A percentile compares a stretch with the other conserved stretches of the same genome.
Evolutionary conservation across 2,113 vertebrate species (phyloP).

Genomic region (Peromyscus californicus): DNA sequence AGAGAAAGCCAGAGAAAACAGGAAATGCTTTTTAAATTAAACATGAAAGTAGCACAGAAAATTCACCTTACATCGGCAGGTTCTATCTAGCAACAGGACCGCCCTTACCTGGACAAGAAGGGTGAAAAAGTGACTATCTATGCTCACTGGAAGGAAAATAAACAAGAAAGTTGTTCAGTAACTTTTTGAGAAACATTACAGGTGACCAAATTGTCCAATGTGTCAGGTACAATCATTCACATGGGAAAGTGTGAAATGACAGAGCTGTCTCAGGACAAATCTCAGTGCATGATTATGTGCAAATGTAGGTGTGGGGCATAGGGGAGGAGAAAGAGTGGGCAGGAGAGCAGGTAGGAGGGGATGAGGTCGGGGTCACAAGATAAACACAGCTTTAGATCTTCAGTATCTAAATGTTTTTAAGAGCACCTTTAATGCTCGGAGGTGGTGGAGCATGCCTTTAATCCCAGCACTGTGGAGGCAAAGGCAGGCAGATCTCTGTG

Average conservation of each 20-base stretch:
- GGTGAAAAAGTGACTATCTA: neutral
- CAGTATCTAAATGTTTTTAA: neutral
- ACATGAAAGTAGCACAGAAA: neutral
- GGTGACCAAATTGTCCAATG: neutral
- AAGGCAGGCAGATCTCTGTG: too few species aligned
- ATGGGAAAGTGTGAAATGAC: neutral
- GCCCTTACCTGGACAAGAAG: neutral
- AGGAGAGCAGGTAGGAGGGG: neutral
- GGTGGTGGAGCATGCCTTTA: too few species aligned
- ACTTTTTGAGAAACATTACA: neutral
- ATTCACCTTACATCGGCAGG: neutral
- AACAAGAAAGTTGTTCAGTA: neutral
- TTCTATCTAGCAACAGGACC: neutral
- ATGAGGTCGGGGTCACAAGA: neutral
- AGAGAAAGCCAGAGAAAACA: neutral
- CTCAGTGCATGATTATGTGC: accelerated
- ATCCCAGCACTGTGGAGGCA: too few species aligned
- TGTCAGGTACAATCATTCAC: neutral
- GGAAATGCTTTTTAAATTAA: neutral
- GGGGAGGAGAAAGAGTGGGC: neutral
- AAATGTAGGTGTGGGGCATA: accelerated
- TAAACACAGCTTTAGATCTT: neutral
- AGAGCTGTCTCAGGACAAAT: neutral
- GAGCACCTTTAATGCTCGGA: neutral
- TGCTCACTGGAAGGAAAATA: neutral